Percentiles rank a stretch among this genome's conserved stretches.
phyloP scores from a whole-genome alignment of 2,888 invertebrate species.

The Trichacis sp. region DNA sequence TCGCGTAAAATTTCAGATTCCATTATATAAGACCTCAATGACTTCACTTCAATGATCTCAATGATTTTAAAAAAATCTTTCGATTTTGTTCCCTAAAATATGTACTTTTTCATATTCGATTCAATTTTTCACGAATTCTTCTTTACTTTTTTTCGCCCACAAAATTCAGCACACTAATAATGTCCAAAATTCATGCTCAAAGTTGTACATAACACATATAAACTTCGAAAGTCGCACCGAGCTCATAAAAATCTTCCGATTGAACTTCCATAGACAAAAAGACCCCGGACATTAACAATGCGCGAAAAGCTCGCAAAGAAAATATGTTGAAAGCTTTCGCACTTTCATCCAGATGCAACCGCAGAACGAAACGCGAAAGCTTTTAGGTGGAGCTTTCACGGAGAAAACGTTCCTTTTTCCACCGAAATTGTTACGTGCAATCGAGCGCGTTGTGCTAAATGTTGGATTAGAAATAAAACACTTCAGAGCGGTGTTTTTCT shows the following conservation, averaged over 20 bases:
- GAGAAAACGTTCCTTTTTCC: slow-evolving; percentile 28
- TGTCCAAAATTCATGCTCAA: no score
- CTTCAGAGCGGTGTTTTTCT: background rate
- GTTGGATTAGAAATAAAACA: slow-evolving; percentile 31
- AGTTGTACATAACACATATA: no score
- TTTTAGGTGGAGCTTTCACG: slow-evolving; percentile 41
- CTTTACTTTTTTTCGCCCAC: no score
- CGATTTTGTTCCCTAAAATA: no score
- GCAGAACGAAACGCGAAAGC: slow-evolving; percentile 40
- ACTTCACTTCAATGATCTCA: no score
- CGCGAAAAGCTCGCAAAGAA: slow-evolving; percentile 28
- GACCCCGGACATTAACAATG: slow-evolving; percentile 35
- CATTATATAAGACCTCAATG: no score
- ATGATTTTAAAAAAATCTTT: no score
- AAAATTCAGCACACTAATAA: no score
- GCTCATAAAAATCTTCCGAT: slow-evolving; percentile 33
- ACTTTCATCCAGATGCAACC: slow-evolving; percentile 43
- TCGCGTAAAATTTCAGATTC: no score
- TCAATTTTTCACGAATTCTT: no score
- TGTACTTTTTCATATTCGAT: no score
- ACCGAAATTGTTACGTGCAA: slow-evolving; percentile 41
- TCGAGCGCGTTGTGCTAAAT: slow-evolving; percentile 40
- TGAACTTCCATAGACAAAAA: slow-evolving; percentile 24
- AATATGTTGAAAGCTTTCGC: slow-evolving; percentile 43
- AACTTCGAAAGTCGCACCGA: no score